Base-by-base conservation (phyloP, 2,888 invertebrate genomes). In the Himalopsyche kuldschensis region DNA sequence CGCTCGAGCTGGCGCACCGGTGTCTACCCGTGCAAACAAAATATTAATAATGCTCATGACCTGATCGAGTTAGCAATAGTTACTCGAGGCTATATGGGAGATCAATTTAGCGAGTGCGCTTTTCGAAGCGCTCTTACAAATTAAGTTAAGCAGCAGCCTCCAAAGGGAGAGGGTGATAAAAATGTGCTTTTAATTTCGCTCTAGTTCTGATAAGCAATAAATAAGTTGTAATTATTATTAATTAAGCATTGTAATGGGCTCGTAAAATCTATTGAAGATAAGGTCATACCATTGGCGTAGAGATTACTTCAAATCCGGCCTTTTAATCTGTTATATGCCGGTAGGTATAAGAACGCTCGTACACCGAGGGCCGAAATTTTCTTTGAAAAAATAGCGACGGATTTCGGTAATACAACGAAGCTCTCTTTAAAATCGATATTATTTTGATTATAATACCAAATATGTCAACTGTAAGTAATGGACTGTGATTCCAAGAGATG, bases 1-100 rank as follows among this genome's bases (percentile, higher is more conserved):
- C 15, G 55, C 55, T 24, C 24, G 55, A 20, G 55, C 55, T 55
- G 55, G 55, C 55, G 6, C 55, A 32, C 75, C 75, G 75, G 75
- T 75, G 75, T 27, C 75, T 75, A 75, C 75, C 30, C 75, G 30
- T 32, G 75, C 32, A 78, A 48, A 78, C 78, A 78, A 78, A 41
- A 55, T 55, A 55, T 55, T 55, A 55, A 78, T 46, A 78, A 35
- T 47, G 24, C 78, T 48, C 30, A 78, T 78, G 41, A 35, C 27
- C 30, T 78, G 78, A 78, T 78, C 47, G 78, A 78, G 78, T 78
- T 78, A 78, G 47, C 24, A 55, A 55, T 55, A 55, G 55, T 55
- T 55, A 55, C 55, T n/a, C 24, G 55, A 20, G 24, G 55, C 55
- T 20, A 20, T 20, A 20, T 24, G 55, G 15, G 20, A 55, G 55